A percentile compares a stretch with the other conserved stretches of the same genome.
Conservation (phyloP, 2,888 invertebrate genomes). For the Lamellibrachia columna region DNA sequence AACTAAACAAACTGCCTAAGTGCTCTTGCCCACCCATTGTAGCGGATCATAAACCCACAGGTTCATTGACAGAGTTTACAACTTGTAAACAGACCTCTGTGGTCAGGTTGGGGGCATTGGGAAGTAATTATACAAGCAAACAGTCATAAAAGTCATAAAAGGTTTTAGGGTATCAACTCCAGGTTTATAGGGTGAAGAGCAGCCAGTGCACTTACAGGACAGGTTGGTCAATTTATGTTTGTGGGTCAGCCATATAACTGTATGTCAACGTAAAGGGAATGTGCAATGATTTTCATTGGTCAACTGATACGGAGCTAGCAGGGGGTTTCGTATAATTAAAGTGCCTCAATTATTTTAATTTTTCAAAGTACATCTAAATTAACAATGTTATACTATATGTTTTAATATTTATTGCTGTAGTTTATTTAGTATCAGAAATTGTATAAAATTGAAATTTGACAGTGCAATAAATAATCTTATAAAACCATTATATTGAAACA, state of each 20-base stretch:
- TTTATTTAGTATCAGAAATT: too few species aligned
- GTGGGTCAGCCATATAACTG: neutral
- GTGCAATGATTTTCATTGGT: too few species aligned
- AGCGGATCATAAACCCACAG: neutral
- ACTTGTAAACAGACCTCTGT: neutral
- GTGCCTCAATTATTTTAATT: too few species aligned
- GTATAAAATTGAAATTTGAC: too few species aligned
- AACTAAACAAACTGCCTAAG: conserved; percentile 4
- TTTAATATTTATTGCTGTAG: too few species aligned
- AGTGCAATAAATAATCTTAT: too few species aligned
- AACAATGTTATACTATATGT: too few species aligned
- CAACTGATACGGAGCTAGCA: too few species aligned
- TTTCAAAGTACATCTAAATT: too few species aligned
- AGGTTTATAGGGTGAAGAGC: neutral
- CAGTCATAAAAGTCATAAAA: conserved; percentile 12
- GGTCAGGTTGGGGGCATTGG: neutral
- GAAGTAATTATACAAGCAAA: neutral
- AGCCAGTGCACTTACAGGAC: neutral
- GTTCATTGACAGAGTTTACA: neutral
- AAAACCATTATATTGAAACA: too few species aligned
- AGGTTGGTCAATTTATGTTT: neutral
- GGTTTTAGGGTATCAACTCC: neutral
- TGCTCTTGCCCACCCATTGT: neutral
- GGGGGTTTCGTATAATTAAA: too few species aligned
- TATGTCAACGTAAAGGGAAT: too few species aligned